phyloP scores from a whole-genome alignment of 1,140 invertebrate genomes.

The Homarus americanus region DNA sequence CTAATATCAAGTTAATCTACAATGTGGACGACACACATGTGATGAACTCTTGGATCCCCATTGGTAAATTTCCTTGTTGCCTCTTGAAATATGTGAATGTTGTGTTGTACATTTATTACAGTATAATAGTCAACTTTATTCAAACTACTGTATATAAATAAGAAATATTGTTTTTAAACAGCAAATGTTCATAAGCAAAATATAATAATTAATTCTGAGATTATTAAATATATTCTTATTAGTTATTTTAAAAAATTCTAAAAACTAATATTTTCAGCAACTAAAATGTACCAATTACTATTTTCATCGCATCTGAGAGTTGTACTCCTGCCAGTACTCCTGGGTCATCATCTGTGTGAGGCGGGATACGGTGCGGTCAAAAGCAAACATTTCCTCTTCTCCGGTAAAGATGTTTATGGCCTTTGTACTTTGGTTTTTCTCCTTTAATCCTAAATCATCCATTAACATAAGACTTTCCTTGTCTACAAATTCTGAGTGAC shows the following conservation, averaged over 20 bases:
- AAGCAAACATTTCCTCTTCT: constrained; percentile 98
- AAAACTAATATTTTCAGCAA: no score
- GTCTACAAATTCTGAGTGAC: constrained; percentile 76
- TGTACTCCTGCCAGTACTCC: constrained; percentile 71
- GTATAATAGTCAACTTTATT: no score
- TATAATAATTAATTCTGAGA: not conserved
- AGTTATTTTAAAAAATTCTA: no score
- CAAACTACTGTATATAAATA: no score
- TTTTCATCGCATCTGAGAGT: constrained; percentile 41
- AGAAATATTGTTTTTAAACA: no score
- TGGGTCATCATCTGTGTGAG: constrained; percentile 88
- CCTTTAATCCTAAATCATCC: constrained; percentile 93
- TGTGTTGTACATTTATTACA: no score
- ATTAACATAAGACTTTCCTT: constrained; percentile 91
- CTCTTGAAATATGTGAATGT: no score
- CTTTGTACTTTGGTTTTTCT: constrained; percentile 78
- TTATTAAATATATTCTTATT: no score
- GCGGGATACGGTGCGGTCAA: constrained; percentile 94
- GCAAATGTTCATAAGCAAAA: not conserved
- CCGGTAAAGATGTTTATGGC: constrained; percentile 92
- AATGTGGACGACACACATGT: no score
- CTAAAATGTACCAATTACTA: not conserved
- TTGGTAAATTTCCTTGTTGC: no score
- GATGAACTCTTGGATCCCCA: no score
- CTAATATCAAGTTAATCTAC: no score